Base-by-base conservation (phyloP, 2,888 invertebrate species). In the Agonopterix arenella region DNA sequence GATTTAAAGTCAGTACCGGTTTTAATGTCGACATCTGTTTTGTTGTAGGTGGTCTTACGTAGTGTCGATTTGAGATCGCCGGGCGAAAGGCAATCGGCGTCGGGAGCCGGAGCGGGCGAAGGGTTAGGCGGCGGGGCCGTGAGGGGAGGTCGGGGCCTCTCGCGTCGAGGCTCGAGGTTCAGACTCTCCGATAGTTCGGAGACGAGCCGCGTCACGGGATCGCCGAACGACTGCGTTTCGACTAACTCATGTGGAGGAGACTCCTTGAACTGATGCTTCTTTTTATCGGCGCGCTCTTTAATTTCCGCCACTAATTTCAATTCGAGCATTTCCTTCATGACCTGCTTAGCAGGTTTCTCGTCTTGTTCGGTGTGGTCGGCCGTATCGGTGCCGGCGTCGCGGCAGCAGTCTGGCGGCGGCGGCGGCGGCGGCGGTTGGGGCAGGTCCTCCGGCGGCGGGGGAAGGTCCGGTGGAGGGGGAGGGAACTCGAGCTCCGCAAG, bases 401-500 rank as follows among this genome's bases (percentile, higher is more conserved):
- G 92, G 55, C 68, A 64, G 57, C 62, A 58, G 93, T 40, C 41
- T 41, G 94, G 82, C 8, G 84, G 84, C 5, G 81, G 84, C 8
- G 84, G 84, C 5, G 81, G 84, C 8, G 81, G 82, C 1, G 81
- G 82, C 4, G 78, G 79, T 0, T 71, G 78, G 41, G 78, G 81
- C 46, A 90, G 85, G 51, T 93, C 93, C 66, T 93, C 94, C 0
- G 94, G 93, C 1, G 95, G 95, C 11, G 96, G 96, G 1, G 95
- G 95, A 47, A 95, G 80, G 66, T 95, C 95, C 4, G 93, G 89
- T 0, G 96, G 96, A 0, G 96, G 96, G 11, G 96, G 96, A 1
- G 96, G 96, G 80, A 96, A 96, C 75, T 97, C 96, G 36, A 97
- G 88, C 72, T 96, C 96, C 3, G 95, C 95, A 53, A 95, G 81